Conservation (phyloP, 2,797 vertebrate species). For the Menidia menidia region DNA sequence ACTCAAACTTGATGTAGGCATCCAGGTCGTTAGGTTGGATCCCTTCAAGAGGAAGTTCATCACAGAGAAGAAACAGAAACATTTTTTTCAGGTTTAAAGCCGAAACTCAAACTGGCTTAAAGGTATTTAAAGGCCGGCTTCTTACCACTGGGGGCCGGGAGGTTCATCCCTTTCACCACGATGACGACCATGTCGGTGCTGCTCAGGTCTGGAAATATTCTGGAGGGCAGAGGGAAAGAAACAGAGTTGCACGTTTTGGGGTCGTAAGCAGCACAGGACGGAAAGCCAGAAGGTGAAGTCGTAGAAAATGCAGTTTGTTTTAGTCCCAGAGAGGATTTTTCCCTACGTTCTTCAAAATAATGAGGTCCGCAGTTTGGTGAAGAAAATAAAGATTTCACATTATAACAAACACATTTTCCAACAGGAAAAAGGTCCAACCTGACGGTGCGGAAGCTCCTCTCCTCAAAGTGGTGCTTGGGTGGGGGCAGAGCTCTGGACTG, state of each 20-base stretch:
- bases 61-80: not conserved
- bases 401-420: no score
- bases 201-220: slow-evolving; percentile 97
- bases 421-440: slow-evolving; percentile 67
- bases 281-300: no score
- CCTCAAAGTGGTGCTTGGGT: slow-evolving; percentile 94
- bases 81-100: no score
- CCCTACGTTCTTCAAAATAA: no score
- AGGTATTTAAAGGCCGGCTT: not conserved
- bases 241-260: not conserved
- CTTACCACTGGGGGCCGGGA: slow-evolving; percentile 93
- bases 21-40: slow-evolving; percentile 91
- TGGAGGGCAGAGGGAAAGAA: slow-evolving; percentile 52
- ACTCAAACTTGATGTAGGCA: slow-evolving; percentile 93
- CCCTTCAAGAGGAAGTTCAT: slow-evolving; percentile 73
- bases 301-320: no score
- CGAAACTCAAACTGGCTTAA: not conserved
- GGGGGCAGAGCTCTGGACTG: slow-evolving; percentile 90
- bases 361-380: no score
- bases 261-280: no score
- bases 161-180: slow-evolving; percentile 93
- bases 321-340: no score
- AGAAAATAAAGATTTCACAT: no score
- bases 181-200: slow-evolving; percentile 96
- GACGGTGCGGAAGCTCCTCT: slow-evolving; percentile 91